Percentiles rank a stretch among this genome's conserved stretches.
Evolutionary conservation across 1,140 invertebrate genomes (phyloP).

Genomic region (Caenorhabditis remanei): DNA sequence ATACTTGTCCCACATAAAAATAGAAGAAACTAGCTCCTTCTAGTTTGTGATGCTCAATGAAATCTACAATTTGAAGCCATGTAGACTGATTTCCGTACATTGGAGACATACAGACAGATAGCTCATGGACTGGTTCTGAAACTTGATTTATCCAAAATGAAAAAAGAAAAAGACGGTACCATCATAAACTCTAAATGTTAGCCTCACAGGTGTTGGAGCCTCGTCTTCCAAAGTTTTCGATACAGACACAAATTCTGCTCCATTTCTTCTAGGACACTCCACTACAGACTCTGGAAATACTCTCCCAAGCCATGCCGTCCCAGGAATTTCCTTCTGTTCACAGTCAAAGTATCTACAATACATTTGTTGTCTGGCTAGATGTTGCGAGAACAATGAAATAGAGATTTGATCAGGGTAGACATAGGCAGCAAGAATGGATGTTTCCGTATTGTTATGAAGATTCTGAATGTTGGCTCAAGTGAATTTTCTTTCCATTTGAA

Average conservation of each 20-base stretch:
- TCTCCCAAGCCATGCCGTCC: background rate
- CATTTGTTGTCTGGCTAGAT: background rate
- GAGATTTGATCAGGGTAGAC: slow-evolving; percentile 21
- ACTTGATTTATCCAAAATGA: background rate
- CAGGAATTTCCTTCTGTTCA: slow-evolving; percentile 27
- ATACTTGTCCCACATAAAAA: slow-evolving; percentile 28
- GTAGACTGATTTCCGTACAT: slow-evolving; percentile 32
- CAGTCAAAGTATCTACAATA: slow-evolving; percentile 22
- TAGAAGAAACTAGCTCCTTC: slow-evolving; percentile 19
- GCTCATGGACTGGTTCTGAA: slow-evolving; percentile 28
- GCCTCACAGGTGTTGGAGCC: background rate
- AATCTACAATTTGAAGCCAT: slow-evolving; percentile 37
- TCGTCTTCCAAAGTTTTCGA: background rate
- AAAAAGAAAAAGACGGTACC: background rate
- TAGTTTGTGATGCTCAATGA: slow-evolving; percentile 31
- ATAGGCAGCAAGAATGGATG: background rate
- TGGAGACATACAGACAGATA: slow-evolving; percentile 36
- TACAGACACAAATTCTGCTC: slow-evolving; percentile 42
- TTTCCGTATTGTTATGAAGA: slow-evolving; percentile 32
- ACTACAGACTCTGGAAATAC: slow-evolving; percentile 48
- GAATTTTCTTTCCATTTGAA: background rate
- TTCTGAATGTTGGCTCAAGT: background rate
- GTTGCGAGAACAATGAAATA: background rate
- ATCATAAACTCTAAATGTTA: slow-evolving; percentile 16
- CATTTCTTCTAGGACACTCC: slow-evolving; percentile 3